Conservation (phyloP, 2,113 vertebrate species). For the Picathartes gymnocephalus region DNA sequence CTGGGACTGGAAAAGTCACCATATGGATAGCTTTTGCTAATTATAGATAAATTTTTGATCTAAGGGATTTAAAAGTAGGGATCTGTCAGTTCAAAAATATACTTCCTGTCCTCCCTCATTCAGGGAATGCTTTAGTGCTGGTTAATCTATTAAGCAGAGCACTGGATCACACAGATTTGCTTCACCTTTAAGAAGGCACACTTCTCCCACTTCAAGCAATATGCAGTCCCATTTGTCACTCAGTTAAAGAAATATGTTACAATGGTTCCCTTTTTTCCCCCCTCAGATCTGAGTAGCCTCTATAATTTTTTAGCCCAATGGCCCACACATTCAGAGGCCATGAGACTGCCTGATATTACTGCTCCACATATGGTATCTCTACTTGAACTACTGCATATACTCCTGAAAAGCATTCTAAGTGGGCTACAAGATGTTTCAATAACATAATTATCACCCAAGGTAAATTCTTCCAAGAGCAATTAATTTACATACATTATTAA, state of each 20-base stretch:
- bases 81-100: constrained; percentile 38
- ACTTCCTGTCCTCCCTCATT: constrained; percentile 20
- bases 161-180: neutral
- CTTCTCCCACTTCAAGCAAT: neutral
- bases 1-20: constrained; percentile 72
- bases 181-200: neutral
- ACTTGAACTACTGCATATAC: neutral
- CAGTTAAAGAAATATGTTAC: neutral
- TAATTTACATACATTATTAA: neutral
- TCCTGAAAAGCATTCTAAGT: neutral
- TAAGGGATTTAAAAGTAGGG: constrained; percentile 22
- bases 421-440: neutral
- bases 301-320: neutral
- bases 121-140: neutral
- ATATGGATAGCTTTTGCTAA: constrained; percentile 74
- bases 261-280: neutral
- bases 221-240: neutral
- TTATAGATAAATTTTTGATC: constrained; percentile 70
- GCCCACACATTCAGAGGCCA: neutral
- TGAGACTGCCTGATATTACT: neutral
- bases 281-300: neutral
- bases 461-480: neutral
- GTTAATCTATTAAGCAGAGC: neutral
- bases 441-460: neutral
- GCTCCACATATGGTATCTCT: neutral